Evolutionary conservation across 92 coral and sea anemone genomes (phyloP), one percentile per base, ranked within the genome.

Genomic region (Pocillopora grandis): DNA sequence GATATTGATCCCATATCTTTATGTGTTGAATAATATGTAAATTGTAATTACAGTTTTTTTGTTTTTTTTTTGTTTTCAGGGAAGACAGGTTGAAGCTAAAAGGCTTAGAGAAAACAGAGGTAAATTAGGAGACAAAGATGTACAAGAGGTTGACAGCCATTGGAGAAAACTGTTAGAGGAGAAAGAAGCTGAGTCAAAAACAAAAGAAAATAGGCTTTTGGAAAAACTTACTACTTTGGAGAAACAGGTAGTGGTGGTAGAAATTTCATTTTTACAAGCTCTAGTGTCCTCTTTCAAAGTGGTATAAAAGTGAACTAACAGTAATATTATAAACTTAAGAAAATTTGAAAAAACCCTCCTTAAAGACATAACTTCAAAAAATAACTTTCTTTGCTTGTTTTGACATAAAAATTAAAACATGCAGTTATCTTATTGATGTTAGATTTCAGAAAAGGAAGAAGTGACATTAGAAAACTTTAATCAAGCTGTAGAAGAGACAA

Each of bases 401-500:
- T 27, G 31, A 27, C 31, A 27, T 27, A 27, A 27, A 27, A 27
- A 27, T 27, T 27, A 27, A 27, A 27, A 27, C 31, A 27, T 27
- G 31, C 31, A 27, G 31, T 27, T 27, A 27, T 27, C 31, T 35
- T 76, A 15, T 3, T 70, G 64, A n/a, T 80, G 79, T 37, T 68
- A 94, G 98, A 87, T 87, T 79, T 86, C 95, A 67, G 89, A 85
- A n/a, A 86, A 89, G 63, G 90, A 92, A 56, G 76, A 62, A 68
- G 63, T 92, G 1, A 87, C 93, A 61, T 71, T 88, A n/a, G 93
- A 94, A 60, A 85, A 92, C 66, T 94, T 92, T 76, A 90, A 94
- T 79, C 76, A 88, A 56, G 98, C 98, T 31, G 88, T 94, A 19
- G 90, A 85, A 82, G 95, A 94, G 75, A 86, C 93, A 4, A 78